phyloP scores from a whole-genome alignment of 2,113 vertebrate species.

The Bubo blakistoni region DNA sequence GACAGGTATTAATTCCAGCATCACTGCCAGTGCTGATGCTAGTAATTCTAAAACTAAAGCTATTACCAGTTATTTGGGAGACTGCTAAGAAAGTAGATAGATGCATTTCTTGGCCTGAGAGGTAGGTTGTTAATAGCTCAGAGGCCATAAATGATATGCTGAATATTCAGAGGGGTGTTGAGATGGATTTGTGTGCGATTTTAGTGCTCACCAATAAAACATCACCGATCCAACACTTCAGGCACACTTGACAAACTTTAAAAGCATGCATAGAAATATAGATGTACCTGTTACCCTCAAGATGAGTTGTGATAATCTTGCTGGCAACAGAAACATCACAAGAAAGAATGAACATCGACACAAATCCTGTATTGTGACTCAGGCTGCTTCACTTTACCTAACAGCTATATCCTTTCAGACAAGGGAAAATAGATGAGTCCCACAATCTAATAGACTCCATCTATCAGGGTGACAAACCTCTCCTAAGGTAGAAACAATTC shows the following conservation, averaged over 20 bases:
- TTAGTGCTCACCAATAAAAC: not conserved
- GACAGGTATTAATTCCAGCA: not conserved
- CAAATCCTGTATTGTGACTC: not conserved
- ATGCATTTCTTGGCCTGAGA: not conserved
- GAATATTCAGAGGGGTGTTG: slow-evolving; percentile 6
- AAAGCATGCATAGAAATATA: not conserved
- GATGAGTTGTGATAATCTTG: not conserved
- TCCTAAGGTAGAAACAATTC: not conserved
- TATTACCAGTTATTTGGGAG: not conserved
- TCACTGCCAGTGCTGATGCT: not conserved
- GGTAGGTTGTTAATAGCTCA: not conserved
- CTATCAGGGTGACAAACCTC: not conserved
- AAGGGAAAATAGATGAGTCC: not conserved
- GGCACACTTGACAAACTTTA: not conserved
- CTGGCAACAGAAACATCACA: not conserved
- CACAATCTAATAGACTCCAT: not conserved
- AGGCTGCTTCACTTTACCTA: not conserved
- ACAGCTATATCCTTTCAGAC: not conserved
- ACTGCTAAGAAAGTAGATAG: not conserved
- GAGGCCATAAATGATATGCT: not conserved
- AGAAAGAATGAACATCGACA: not conserved
- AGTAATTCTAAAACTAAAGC: not conserved
- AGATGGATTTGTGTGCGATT: not conserved
- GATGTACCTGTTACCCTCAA: not conserved
- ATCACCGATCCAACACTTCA: not conserved